phyloP scores from a whole-genome alignment of 23 tunicate genomes.

The Trididemnum clinides region DNA sequence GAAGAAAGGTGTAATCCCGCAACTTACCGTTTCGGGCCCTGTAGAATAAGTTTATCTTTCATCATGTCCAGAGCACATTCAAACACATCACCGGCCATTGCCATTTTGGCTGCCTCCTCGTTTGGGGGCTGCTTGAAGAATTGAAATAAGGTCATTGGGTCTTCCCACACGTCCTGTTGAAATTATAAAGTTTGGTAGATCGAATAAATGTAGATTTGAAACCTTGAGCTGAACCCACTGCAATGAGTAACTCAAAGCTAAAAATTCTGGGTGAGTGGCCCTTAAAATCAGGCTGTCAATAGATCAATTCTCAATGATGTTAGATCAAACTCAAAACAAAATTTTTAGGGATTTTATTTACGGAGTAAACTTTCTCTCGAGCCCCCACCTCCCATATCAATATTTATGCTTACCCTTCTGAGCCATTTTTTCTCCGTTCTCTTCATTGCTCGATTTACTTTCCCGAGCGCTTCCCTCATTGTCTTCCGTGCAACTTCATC shows the following conservation, averaged over 20 bases:
- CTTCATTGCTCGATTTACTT: conserved; percentile 63
- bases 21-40: background rate
- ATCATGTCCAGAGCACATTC: conserved; percentile 51
- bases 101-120: conserved; percentile 67
- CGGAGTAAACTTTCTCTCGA: background rate
- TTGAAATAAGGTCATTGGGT: conserved; percentile 73
- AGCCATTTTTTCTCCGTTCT: conserved; percentile 57
- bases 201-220: too few species aligned
- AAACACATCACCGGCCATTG: conserved; percentile 84
- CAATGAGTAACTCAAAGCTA: too few species aligned
- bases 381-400: background rate
- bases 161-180: conserved; percentile 70
- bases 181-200: too few species aligned
- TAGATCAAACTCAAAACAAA: too few species aligned
- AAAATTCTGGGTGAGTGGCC: too few species aligned
- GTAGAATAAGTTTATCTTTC: conserved; percentile 22
- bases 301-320: too few species aligned
- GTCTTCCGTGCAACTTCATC: conserved; percentile 39
- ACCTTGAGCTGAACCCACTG: too few species aligned
- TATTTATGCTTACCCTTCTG: conserved; percentile 36
- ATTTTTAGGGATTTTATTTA: too few species aligned
- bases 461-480: conserved; percentile 47
- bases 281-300: too few species aligned
- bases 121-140: conserved; percentile 95
- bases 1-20: too few species aligned